Percentiles rank a stretch among this genome's conserved stretches.
Conservation (phyloP, 1,140 invertebrate genomes). For the Orius insidiosus region DNA sequence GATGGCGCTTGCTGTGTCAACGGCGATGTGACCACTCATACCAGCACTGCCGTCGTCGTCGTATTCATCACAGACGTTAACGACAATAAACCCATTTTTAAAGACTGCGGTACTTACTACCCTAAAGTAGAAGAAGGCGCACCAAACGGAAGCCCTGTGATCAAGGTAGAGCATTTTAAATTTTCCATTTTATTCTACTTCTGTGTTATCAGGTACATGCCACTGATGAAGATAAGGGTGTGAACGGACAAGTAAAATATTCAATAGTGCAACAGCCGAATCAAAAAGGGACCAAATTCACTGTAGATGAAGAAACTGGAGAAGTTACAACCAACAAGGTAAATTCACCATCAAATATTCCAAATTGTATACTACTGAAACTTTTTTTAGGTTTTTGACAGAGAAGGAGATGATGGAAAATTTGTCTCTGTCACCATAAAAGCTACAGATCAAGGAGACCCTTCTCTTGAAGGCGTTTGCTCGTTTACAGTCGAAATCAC, state of each 20-base stretch:
- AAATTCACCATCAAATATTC: constrained; percentile 1
- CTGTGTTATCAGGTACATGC: no score
- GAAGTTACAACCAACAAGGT: constrained; percentile 86
- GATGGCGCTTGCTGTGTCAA: constrained; percentile 83
- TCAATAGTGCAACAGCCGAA: constrained; percentile 92
- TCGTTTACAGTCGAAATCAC: constrained; percentile 93
- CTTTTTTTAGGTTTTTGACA: constrained; percentile 59
- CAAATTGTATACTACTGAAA: constrained; percentile 6
- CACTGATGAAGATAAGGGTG: constrained; percentile 84
- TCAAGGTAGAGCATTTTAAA: no score
- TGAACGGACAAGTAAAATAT: constrained; percentile 84
- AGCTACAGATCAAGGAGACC: constrained; percentile 91
- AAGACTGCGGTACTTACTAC: constrained; percentile 78
- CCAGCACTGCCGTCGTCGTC: constrained; percentile 83
- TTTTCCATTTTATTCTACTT: no score
- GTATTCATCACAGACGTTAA: constrained; percentile 94
- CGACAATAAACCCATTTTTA: constrained; percentile 87
- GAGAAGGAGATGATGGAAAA: constrained; percentile 88
- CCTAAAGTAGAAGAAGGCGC: constrained; percentile 87
- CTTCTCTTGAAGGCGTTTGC: constrained; percentile 83
- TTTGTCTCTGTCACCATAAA: constrained; percentile 91
- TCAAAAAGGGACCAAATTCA: constrained; percentile 90
- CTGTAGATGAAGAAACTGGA: constrained; percentile 83
- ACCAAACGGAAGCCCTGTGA: constrained; percentile 77
- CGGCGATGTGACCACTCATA: constrained; percentile 69